Base-by-base conservation (phyloP, 2,113 vertebrate species). In the Climacteris rufus region DNA sequence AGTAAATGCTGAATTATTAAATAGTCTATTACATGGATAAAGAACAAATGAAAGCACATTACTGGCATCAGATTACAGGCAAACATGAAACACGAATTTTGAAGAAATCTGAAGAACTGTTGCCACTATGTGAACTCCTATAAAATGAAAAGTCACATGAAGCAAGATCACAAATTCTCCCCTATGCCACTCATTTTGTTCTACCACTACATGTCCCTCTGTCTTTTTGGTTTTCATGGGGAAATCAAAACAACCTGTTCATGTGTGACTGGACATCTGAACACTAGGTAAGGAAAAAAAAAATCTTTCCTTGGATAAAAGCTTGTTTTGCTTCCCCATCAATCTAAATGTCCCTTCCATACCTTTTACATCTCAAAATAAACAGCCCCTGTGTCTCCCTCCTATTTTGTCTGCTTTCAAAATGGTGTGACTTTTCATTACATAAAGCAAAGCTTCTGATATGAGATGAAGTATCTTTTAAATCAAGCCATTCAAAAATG, bases 381-480 rank as follows among this genome's bases (percentile, higher is more conserved):
- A 94, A 50, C 57, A 72, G 61, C 54, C 92, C 39, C 66, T 69
- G 56, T 3, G 10, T 37, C 69, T 89, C 82, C 15, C 35, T 93
- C 56, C 35, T 66, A 37, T 60, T 83, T 76, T 56, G 15, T 21
- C 84, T 80, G 76, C 93, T 85, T 78, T 78, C 74, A 81, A 93
- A 82, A 81, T 14, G 23, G 42, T 74, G 77, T 56, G 66, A 76
- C 66, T 93, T 92, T 91, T 88, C 86, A 89, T 81, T 71, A 72
- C 39, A 79, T 56, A 87, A 85, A 81, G 44, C 15, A 20, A 88
- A 76, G 25, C 61, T 91, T 74, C 59, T 93, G 50, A 74, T 65
- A 80, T 8, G 28, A 94, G 83, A 94, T 87, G n/a, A 97, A 88
- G 30, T 39, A 87, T 64, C 86, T 83, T 90, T 95, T 63, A 86